Evolutionary conservation across 2,113 vertebrate genomes (phyloP), one percentile per base, ranked within the genome.

Genomic region (Plecturocebus donacophilus): DNA sequence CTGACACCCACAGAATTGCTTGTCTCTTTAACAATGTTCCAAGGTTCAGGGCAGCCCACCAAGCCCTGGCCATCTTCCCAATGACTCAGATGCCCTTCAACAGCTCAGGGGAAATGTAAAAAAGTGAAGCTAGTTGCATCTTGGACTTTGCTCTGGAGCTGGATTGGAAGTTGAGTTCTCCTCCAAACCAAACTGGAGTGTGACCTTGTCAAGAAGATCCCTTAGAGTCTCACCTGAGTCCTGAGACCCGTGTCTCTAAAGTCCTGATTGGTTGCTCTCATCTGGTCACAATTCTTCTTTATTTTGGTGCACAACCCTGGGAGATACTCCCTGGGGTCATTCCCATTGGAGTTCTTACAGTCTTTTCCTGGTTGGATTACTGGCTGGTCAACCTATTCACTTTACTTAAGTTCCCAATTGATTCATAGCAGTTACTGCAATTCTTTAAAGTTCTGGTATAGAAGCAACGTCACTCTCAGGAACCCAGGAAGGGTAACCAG

Each of bases 81-180:
- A 32, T 95, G 95, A 98, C 96, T 97, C 98, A 96, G 32, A 87
- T 4, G 45, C 47, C 38, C 40, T 96, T 84, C 27, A 8, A 21
- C 38, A 64, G 27, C 61, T 90, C 45, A 17, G 61, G 75, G 23
- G 17, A n/a, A 54, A 81, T 35, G 32, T 40, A 19, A 66, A 6
- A 17, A 2, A 12, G 47, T 42, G 45, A 90, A 77, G 25, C 66
- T 47, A 30, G 30, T 75, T 32, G 49, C 0, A 0, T 45, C 80
- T 11, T 2, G 17, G 40, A 17, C 5, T 73, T 5, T 1, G 42
- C 40, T 20, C 49, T 16, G 0, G 21, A 66, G 30, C 27, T 4
- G 2, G 30, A 11, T 45, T 23, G 9, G 54, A 56, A 14, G 17
- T 79, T 61, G 5, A 38, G 42, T 64, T 85, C 73, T 64, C 12